These are phyloP conservation scores for Plutomurus gul DNA, from an alignment of 1,140 invertebrate genomes.

Conservation along the genomic window DNA sequence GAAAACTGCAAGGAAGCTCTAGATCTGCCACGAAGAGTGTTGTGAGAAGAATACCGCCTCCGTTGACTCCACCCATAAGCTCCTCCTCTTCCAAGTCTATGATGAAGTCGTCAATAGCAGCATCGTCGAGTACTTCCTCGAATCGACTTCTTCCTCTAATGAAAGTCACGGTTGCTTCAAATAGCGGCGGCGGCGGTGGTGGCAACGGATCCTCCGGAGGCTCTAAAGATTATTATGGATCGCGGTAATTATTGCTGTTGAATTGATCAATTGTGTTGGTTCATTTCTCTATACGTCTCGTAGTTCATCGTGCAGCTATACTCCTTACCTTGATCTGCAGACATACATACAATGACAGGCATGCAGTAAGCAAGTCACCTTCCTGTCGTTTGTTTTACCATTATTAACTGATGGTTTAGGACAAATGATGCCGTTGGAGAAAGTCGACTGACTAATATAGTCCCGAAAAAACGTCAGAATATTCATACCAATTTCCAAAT, in stretches of 20 bases:
- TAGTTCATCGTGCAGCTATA: slow-evolving; percentile 22
- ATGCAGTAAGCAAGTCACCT: slow-evolving; percentile 19
- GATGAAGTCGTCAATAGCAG: slow-evolving; percentile 32
- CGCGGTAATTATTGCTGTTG: slow-evolving; percentile 46
- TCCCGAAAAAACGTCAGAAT: not conserved
- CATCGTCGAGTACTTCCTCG: slow-evolving; percentile 2
- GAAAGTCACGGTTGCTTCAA: slow-evolving; percentile 36
- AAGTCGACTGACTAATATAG: not conserved
- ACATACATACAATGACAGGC: not conserved
- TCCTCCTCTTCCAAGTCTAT: not conserved
- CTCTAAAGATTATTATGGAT: slow-evolving; percentile 51
- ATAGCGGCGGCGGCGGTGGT: slow-evolving; percentile 19
- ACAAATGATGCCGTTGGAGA: not conserved
- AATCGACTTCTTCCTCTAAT: slow-evolving; percentile 39
- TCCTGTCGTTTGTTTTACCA: not conserved
- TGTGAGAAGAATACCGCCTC: slow-evolving; percentile 46
- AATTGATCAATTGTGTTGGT: slow-evolving; percentile 27
- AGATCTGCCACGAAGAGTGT: slow-evolving; percentile 38
- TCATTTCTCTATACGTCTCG: slow-evolving; percentile 24
- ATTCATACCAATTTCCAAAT: not conserved
- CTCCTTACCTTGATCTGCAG: slow-evolving; percentile 12
- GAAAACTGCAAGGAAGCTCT: slow-evolving; percentile 31
- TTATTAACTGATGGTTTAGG: not conserved
- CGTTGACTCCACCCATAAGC: slow-evolving; percentile 34
- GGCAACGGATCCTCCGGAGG: not conserved